Conservation (phyloP, 2,113 vertebrate genomes). For the Thinocorus orbignyianus region DNA sequence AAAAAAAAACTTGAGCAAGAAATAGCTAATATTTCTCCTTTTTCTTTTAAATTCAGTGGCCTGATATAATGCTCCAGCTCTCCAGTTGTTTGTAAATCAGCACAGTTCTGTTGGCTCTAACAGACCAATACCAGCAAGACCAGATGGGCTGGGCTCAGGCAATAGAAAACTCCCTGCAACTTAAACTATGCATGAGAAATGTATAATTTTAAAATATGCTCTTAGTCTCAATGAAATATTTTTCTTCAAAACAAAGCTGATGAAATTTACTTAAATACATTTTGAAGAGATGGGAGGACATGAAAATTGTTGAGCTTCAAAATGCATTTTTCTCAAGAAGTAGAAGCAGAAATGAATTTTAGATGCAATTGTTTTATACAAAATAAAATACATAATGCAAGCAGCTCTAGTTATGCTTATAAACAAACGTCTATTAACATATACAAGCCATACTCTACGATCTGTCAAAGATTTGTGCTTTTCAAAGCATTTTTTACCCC, state of each 20-base stretch:
- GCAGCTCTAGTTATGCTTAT: not conserved
- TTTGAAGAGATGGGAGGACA: not conserved
- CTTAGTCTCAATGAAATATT: not conserved
- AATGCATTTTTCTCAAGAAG: not conserved
- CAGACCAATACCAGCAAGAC: not conserved
- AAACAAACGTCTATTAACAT: not conserved
- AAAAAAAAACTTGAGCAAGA: not conserved
- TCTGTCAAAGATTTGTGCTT: not conserved
- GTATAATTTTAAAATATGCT: not conserved
- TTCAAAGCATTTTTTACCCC: not conserved
- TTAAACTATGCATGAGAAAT: not conserved
- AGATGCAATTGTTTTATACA: not conserved
- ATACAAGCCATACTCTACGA: not conserved
- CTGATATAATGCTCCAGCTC: not conserved
- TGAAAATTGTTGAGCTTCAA: not conserved
- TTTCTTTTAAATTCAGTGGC: not conserved
- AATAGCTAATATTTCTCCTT: not conserved
- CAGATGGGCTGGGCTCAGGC: not conserved
- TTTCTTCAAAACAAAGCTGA: not conserved
- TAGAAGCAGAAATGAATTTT: not conserved
- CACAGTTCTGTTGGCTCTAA: not conserved
- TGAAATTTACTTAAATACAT: not conserved
- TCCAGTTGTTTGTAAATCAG: not conserved
- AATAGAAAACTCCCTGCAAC: not conserved
- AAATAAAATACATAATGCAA: not conserved